phyloP scores from a whole-genome alignment of 2,113 vertebrate genomes.

The Notothenia coriiceps region DNA sequence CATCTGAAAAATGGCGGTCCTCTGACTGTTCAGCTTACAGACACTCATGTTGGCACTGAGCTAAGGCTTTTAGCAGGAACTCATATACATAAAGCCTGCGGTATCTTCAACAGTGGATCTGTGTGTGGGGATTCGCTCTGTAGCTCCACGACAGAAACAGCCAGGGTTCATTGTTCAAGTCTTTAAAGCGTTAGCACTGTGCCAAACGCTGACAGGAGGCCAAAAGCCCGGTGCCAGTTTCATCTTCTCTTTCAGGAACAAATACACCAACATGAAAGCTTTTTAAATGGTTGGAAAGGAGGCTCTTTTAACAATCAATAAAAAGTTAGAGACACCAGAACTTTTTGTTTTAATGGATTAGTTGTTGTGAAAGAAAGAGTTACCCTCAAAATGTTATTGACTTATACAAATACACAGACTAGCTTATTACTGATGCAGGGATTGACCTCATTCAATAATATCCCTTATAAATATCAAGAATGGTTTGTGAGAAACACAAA shows the following conservation, averaged over 20 bases:
- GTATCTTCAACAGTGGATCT: conserved; percentile 15
- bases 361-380: conserved; percentile 1
- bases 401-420: background rate
- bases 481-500: too few relatives aligned
- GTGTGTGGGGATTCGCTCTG: conserved; percentile 32
- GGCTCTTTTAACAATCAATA: conserved; percentile 26
- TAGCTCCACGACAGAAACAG: conserved; percentile 7
- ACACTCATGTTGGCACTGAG: too few relatives aligned
- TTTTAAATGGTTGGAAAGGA: background rate
- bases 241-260: conserved; percentile 10
- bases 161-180: conserved; percentile 31
- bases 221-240: conserved; percentile 3
- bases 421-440: background rate
- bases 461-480: too few relatives aligned
- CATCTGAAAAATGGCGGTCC: too few relatives aligned
- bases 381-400: background rate
- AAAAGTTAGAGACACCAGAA: background rate
- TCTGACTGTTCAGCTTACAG: too few relatives aligned
- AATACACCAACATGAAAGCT: conserved; percentile 12
- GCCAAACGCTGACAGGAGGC: conserved; percentile 49
- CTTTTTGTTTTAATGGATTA: background rate
- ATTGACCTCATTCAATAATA: too few relatives aligned
- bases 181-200: conserved; percentile 37
- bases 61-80: too few relatives aligned
- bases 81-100: background rate